Evolutionary conservation across 1,140 invertebrate species (phyloP).

Genomic region (Panulirus ornatus): DNA sequence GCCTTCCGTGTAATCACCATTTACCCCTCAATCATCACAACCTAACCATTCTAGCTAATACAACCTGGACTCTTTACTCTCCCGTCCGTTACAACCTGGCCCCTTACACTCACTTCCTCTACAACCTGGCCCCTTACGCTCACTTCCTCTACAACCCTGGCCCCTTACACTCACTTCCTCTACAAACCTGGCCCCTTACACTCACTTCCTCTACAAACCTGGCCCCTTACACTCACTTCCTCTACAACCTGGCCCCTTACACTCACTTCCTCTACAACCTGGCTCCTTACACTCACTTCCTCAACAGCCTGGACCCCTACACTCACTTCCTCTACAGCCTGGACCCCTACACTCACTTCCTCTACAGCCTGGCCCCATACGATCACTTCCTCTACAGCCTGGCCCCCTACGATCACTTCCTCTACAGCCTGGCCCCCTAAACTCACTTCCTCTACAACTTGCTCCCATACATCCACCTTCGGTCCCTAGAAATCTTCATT

Average conservation of each 20-base stretch:
- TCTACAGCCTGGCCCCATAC: not conserved
- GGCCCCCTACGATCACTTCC: not conserved
- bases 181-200: too few relatives aligned
- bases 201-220: not conserved
- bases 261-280: not conserved
- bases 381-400: not conserved
- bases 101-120: not conserved
- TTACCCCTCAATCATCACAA: too few relatives aligned
- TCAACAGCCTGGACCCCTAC: not conserved
- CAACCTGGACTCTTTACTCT: not conserved
- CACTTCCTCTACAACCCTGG: not conserved
- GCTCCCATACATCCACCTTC: not conserved
- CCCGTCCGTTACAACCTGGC: not conserved
- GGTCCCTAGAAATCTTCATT: not conserved
- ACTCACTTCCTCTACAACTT: not conserved
- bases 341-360: not conserved
- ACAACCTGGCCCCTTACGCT: too few relatives aligned
- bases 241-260: not conserved
- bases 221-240: not conserved
- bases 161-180: not conserved
- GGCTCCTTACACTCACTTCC: not conserved
- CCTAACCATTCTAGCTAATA: too few relatives aligned
- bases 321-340: not conserved
- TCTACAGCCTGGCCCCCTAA: not conserved
- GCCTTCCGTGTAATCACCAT: not conserved